Conservation (phyloP, 2,113 vertebrate genomes). For the Osmerus eperlanus region DNA sequence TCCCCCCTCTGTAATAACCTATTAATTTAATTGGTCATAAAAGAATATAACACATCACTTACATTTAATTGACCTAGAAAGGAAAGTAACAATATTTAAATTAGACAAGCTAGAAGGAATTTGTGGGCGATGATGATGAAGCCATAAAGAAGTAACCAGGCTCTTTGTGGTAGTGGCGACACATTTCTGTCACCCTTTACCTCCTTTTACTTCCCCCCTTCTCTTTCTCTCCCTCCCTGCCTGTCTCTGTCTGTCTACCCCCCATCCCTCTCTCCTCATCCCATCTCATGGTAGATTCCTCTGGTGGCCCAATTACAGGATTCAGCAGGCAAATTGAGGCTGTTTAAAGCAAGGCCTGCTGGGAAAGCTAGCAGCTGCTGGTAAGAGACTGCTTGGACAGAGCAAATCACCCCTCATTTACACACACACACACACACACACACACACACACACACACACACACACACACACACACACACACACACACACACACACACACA, state of each 20-base stretch:
- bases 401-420: conserved; percentile 60
- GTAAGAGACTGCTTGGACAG: conserved; percentile 65
- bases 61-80: conserved; percentile 99
- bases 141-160: conserved; percentile 76
- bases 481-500: conserved; percentile 56
- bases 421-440: conserved; percentile 50
- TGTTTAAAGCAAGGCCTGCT: conserved; percentile 76
- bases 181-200: conserved; percentile 51
- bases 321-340: conserved; percentile 78
- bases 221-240: conserved; percentile 19
- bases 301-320: conserved; percentile 77
- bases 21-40: conserved; percentile 99
- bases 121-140: conserved; percentile 75
- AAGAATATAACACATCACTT: conserved; percentile 97
- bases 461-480: conserved; percentile 43
- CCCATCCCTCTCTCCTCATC: conserved; percentile 50
- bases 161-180: conserved; percentile 68
- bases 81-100: conserved; percentile 93
- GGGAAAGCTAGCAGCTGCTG: conserved; percentile 76
- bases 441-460: conserved; percentile 37
- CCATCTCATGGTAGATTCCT: conserved; percentile 69
- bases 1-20: conserved; percentile 83
- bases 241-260: conserved; percentile 30
- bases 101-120: conserved; percentile 75
- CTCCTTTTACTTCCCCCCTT: conserved; percentile 11